These are phyloP conservation scores for Ia io DNA, from an alignment of 2,113 vertebrate genomes.

Conservation along the genomic window DNA sequence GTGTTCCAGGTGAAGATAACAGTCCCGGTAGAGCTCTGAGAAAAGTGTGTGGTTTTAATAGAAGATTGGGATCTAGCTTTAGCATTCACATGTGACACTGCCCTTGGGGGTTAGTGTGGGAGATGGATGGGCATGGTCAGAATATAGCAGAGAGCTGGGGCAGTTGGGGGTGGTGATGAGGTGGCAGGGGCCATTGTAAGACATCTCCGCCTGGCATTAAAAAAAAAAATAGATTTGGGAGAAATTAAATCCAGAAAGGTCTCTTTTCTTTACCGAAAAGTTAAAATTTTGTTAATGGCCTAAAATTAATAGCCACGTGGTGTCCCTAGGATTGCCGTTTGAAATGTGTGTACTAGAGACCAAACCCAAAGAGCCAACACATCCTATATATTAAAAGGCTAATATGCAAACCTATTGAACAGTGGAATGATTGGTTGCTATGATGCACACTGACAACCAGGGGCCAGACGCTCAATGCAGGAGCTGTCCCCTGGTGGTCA, in stretches of 20 bases:
- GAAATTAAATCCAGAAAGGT: neutral
- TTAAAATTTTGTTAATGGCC: neutral
- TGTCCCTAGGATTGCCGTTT: neutral
- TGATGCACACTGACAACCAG: no score
- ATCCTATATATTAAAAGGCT: neutral
- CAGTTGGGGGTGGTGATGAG: neutral
- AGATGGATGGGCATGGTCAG: rapidly evolving
- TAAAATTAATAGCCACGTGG: neutral
- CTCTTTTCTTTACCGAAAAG: neutral
- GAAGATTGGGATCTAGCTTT: neutral
- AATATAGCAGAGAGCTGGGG: neutral
- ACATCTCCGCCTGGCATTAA: neutral
- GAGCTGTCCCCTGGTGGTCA: no score
- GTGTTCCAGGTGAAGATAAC: neutral
- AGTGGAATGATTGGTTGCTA: no score
- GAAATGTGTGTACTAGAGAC: neutral
- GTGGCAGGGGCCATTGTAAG: no score
- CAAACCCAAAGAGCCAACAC: neutral
- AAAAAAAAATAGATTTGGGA: neutral
- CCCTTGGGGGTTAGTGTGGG: neutral
- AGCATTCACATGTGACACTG: neutral
- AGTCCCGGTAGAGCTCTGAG: neutral
- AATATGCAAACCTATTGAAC: no score
- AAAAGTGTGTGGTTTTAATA: neutral
- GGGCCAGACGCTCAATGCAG: no score